A percentile compares a stretch with the other conserved stretches of the same genome.
These are phyloP conservation scores for Danio aesculapii DNA, from an alignment of 2,797 vertebrate species.

Conservation along the genomic window DNA sequence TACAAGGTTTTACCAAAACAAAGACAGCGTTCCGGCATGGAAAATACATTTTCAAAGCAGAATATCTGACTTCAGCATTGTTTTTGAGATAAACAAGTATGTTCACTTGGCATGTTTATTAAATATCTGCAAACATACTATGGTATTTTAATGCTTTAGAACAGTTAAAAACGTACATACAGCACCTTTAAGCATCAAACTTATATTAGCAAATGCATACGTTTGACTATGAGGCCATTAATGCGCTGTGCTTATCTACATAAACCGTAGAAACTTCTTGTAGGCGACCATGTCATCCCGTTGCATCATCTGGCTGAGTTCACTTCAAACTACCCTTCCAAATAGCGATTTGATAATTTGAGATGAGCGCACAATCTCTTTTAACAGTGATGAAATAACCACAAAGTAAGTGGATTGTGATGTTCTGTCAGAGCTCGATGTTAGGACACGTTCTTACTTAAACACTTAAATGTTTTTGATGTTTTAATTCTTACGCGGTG, in stretches of 20 bases:
- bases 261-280: slow-evolving; percentile 17
- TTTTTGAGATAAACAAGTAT: too few species aligned
- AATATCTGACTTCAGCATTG: too few species aligned
- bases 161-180: too few species aligned
- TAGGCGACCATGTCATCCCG: slow-evolving; percentile 44
- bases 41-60: too few species aligned
- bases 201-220: background rate
- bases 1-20: too few species aligned
- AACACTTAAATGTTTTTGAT: background rate
- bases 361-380: slow-evolving; percentile 24
- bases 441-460: background rate
- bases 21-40: too few species aligned
- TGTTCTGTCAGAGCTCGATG: background rate
- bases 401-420: slow-evolving; percentile 35
- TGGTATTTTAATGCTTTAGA: too few species aligned
- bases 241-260: slow-evolving; percentile 27
- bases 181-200: background rate
- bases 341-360: slow-evolving; percentile 49
- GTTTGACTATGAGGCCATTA: slow-evolving; percentile 22
- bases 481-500: slow-evolving; percentile 3
- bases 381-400: slow-evolving; percentile 55
- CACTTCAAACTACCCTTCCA: slow-evolving; percentile 49
- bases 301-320: slow-evolving; percentile 56
- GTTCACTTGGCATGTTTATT: too few species aligned
- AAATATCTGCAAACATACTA: too few species aligned